Base-by-base conservation (phyloP, 1,140 invertebrate genomes). In the Pseudomyrmex pallidus region DNA sequence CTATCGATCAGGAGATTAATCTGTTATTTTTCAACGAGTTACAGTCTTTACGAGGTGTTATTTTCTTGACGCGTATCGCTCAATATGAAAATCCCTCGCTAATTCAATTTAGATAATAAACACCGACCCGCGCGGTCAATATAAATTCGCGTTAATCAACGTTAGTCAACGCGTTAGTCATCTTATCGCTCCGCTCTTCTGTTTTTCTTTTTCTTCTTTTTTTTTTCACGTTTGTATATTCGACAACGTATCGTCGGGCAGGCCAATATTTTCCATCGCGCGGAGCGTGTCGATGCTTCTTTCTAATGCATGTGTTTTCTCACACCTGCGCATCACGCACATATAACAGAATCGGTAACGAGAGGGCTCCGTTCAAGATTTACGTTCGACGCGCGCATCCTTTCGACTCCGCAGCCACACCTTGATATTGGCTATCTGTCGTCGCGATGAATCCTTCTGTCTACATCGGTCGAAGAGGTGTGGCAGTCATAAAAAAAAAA, bases 121-220 rank as follows among this genome's bases (percentile, higher is more conserved):
- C 9, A 20, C 25, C 15, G 52, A 22, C 20, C 68, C 17, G 48
- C 5, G 67, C 5, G 67, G 78, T 80, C 46, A 57, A 64, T 83
- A 85, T 82, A 86, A 86, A 84, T 83, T 61, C 50, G 84, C 25
- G 86, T 86, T 84, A 87, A 87, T 68, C 86, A 84, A 35, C 86
- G 86, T 87, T 87, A 87, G 86, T 25, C 25, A 25, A 35, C 35
- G 35, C 5, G 35, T 35, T 35, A 35, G 35, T 88, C 87, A 77
- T 74, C 62, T 70, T 35, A 63, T 63, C 63, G 70, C 2, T 52
- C 73, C 17, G 17, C 44, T 74, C 52, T 54, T 59, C 74, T 35
- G 35, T 7, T 35, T 35, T 35, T 35, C 35, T 35, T 35, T 25
- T 0, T 25, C 7, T 0, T 4, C 7, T 35, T 74, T 88, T 74